A percentile compares a stretch with the other conserved stretches of the same genome.
Evolutionary conservation across 2,113 vertebrate genomes (phyloP).

Genomic region (Odocoileus hemionus): DNA sequence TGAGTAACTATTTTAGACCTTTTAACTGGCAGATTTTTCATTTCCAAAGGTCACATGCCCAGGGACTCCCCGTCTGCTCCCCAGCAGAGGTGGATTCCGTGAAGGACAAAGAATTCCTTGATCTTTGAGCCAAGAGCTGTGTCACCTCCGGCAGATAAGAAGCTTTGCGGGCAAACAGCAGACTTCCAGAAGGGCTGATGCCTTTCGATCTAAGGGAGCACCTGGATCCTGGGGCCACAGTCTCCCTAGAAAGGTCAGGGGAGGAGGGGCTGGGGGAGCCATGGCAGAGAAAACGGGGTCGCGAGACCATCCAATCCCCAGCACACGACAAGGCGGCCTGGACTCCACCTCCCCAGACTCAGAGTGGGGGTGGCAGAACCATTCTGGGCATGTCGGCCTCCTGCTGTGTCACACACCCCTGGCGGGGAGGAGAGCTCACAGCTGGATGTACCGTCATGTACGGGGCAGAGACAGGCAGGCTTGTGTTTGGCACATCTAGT

Average conservation of each 20-base stretch:
- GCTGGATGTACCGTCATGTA: accelerated
- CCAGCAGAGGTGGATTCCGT: accelerated
- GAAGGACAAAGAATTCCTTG: neutral
- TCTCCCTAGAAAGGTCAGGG: neutral
- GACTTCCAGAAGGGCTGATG: too few species aligned
- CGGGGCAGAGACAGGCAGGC: accelerated
- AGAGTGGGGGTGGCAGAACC: neutral
- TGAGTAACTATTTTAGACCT: neutral
- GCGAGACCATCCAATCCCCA: neutral
- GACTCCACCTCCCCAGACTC: neutral
- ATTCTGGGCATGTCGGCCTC: neutral
- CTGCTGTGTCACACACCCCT: accelerated
- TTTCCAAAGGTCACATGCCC: too few species aligned
- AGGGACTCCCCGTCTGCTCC: neutral
- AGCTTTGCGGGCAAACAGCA: neutral
- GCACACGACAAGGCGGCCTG: accelerated
- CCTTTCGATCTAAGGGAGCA: accelerated
- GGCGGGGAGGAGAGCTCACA: accelerated
- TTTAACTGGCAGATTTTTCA: neutral
- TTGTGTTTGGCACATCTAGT: accelerated
- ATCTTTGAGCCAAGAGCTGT: neutral
- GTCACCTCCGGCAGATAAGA: neutral
- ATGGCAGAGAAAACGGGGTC: neutral
- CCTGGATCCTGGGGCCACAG: neutral
- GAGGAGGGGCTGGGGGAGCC: too few species aligned